A percentile compares a stretch with the other conserved stretches of the same genome.
Evolutionary conservation across 92 coral and sea anemone genomes (phyloP).

Genomic region (Blastomussa wellsi): DNA sequence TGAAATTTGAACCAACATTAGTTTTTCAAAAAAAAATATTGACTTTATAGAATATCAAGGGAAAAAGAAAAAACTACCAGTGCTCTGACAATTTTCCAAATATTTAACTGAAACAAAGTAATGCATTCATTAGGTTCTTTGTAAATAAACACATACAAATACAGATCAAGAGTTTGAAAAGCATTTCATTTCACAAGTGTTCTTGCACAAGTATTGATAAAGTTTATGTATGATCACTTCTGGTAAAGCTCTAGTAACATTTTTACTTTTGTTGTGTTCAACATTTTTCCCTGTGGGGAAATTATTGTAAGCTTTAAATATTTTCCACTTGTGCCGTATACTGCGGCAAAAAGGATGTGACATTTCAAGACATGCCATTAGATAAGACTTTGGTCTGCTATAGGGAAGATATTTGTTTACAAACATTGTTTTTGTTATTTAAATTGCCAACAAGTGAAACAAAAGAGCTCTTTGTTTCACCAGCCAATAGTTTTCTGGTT

Average conservation of each 20-base stretch:
- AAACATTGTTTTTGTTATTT: too few species aligned
- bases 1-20: background rate
- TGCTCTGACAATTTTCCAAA: background rate
- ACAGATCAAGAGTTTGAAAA: background rate
- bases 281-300: background rate
- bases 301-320: background rate
- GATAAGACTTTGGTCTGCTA: too few species aligned
- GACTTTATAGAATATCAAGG: background rate
- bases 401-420: too few species aligned
- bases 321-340: too few species aligned
- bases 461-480: too few species aligned
- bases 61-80: too few species aligned
- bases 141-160: too few species aligned
- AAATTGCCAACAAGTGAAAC: too few species aligned
- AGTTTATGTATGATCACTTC: background rate
- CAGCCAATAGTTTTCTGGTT: too few species aligned
- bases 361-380: too few species aligned
- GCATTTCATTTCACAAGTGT: background rate
- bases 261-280: too few species aligned
- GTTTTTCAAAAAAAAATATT: background rate
- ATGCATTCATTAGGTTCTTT: background rate
- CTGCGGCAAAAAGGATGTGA: too few species aligned
- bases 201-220: background rate
- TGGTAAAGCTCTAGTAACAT: background rate
- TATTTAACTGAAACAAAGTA: background rate